A percentile compares a stretch with the other conserved stretches of the same genome.
Conservation (phyloP, 2,113 vertebrate genomes). For the Larimichthys polyactis region DNA sequence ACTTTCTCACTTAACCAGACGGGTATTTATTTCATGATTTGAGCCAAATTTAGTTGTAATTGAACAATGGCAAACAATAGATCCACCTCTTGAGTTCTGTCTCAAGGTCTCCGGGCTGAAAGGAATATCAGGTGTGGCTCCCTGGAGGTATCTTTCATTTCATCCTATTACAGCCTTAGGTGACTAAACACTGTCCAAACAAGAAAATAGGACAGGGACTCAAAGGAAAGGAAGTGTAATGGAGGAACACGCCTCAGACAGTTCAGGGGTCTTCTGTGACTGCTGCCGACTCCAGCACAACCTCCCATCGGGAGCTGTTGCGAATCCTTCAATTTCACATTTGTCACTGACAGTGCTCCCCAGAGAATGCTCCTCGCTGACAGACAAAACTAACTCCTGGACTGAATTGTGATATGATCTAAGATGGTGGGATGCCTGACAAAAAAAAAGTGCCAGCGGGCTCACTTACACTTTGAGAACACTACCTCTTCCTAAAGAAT, state of each 20-base stretch:
- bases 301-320: slow-evolving; percentile 51
- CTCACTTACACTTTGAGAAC: slow-evolving; percentile 55
- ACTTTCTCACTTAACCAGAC: too few species aligned
- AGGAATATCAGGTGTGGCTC: slow-evolving; percentile 22
- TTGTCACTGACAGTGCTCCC: slow-evolving; percentile 69
- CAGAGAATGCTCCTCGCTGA: slow-evolving; percentile 65
- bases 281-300: slow-evolving; percentile 46
- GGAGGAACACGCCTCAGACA: slow-evolving; percentile 39
- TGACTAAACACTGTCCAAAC: slow-evolving; percentile 51
- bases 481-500: slow-evolving; percentile 41
- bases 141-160: slow-evolving; percentile 37
- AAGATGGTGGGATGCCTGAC: slow-evolving; percentile 37
- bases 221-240: slow-evolving; percentile 28
- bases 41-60: slow-evolving; percentile 15
- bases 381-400: slow-evolving; percentile 70
- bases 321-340: slow-evolving; percentile 73
- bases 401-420: slow-evolving; percentile 76
- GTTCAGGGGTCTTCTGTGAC: slow-evolving; percentile 64
- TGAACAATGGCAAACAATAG: slow-evolving; percentile 30
- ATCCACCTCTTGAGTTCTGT: slow-evolving; percentile 5
- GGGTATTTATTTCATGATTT: background rate
- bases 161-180: slow-evolving; percentile 28
- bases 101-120: slow-evolving; percentile 22
- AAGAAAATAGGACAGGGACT: slow-evolving; percentile 48
- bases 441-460: slow-evolving; percentile 42